Percentiles rank a stretch among this genome's conserved stretches.
Conservation (phyloP, 2,797 vertebrate genomes). For the Lycodopsis pacificus region DNA sequence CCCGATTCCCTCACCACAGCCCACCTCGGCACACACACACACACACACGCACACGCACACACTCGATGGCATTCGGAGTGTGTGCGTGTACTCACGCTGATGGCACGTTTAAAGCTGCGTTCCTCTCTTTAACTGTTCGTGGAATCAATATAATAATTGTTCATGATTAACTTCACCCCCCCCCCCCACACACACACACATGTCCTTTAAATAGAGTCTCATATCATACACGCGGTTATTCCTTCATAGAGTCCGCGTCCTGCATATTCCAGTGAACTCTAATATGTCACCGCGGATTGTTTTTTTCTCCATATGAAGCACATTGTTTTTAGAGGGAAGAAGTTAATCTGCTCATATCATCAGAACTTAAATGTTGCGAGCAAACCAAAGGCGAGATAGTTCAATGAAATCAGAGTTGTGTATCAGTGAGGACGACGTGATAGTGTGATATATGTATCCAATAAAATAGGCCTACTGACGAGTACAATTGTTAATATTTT, state of each 20-base stretch:
- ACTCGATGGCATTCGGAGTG: neutral
- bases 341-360: conserved; percentile 7
- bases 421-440: neutral
- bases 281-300: conserved; percentile 16
- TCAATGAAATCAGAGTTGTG: neutral
- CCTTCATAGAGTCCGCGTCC: conserved; percentile 3
- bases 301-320: conserved; percentile 1
- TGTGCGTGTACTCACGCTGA: neutral
- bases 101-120: neutral
- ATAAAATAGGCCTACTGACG: neutral
- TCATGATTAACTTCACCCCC: conserved; percentile 12
- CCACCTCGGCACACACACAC: neutral
- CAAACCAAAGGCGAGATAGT: neutral
- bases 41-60: neutral
- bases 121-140: neutral
- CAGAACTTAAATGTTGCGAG: neutral
- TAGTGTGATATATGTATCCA: neutral
- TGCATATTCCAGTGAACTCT: conserved; percentile 1
- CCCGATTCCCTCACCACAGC: neutral
- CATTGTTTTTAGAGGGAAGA: conserved; percentile 8
- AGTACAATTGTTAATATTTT: neutral
- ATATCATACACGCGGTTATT: conserved; percentile 27
- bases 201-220: conserved; percentile 7
- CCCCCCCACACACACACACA: neutral
- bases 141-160: conserved; percentile 16